Percentiles rank a stretch among this genome's conserved stretches.
Conservation (phyloP, 2,797 vertebrate species). For the Dermochelys coriacea region DNA sequence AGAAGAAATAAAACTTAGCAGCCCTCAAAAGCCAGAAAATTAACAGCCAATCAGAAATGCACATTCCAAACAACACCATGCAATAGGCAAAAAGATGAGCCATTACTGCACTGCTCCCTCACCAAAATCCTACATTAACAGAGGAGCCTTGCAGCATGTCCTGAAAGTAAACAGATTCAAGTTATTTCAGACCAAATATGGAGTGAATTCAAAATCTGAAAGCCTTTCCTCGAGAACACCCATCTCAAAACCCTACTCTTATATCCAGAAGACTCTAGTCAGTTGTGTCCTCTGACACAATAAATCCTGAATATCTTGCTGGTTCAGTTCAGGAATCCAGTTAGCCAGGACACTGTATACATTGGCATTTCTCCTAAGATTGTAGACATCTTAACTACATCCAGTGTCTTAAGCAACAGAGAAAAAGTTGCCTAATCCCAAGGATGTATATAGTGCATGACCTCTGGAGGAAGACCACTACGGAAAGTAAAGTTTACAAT, state of each 20-base stretch:
- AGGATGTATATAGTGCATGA: background rate
- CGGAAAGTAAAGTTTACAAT: background rate
- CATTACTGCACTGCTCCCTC: background rate
- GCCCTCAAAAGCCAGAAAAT: background rate
- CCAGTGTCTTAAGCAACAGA: background rate
- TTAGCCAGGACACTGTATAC: background rate
- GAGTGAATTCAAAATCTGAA: background rate
- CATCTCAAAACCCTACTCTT: background rate
- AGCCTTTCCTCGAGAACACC: background rate
- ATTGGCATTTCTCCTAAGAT: background rate
- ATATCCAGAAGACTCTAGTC: background rate
- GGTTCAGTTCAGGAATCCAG: background rate
- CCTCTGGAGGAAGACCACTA: background rate
- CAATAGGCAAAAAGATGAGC: background rate
- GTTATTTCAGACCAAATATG: background rate
- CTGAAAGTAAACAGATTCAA: background rate
- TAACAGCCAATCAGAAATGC: background rate
- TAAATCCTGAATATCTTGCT: background rate
- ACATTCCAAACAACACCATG: background rate
- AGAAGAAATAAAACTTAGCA: background rate
- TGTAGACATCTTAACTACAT: background rate
- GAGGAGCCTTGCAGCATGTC: fast-evolving
- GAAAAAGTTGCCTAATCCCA: background rate
- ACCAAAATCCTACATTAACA: background rate
- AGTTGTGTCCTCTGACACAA: background rate